Evolutionary conservation across 2,888 invertebrate species (phyloP), one percentile per base, ranked within the genome.

Genomic region (Oegoconia quadripuncta): DNA sequence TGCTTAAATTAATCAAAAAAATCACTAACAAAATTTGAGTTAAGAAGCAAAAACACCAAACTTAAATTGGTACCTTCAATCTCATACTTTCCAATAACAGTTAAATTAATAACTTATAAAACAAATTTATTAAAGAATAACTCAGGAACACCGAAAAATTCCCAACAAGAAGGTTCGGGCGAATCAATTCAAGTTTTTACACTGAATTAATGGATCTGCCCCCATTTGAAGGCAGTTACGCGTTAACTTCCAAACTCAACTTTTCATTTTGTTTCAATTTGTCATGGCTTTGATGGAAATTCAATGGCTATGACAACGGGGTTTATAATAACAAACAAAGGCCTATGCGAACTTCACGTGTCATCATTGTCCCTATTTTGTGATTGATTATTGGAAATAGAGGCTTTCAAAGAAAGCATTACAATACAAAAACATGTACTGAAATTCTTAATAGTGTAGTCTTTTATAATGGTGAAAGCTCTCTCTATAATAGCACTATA

Each of bases 221-320:
- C 63, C 66, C 65, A 66, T 73, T 71, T 64, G 63, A 62, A 69
- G 62, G 64, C 65, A 66, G 70, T 60, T 61, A 57, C 59, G 49
- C 47, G 56, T 54, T 58, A 73, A 80, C 66, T 81, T 74, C 56
- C 57, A 45, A 70, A 74, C 65, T 68, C 64, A 69, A 81, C 77
- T 80, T 79, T 70, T 55, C 69, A 74, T 75, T 77, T 79, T 76
- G 77, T 80, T 76, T 73, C 74, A 80, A 82, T 82, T 82, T 80
- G 74, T 78, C 73, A 71, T 60, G 60, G 64, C 63, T 55, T 55
- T 74, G 74, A 78, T 79, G 63, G 67, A 67, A 71, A 74, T 72
- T 68, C 77, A 70, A 74, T 77, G 66, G 68, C 43, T 59, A 69
- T 57, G 69, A 79, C 69, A 74, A 71, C 60, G 58, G 66, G 55